Evolutionary conservation across 2,113 vertebrate genomes (phyloP).

Genomic region (Alces alces): DNA sequence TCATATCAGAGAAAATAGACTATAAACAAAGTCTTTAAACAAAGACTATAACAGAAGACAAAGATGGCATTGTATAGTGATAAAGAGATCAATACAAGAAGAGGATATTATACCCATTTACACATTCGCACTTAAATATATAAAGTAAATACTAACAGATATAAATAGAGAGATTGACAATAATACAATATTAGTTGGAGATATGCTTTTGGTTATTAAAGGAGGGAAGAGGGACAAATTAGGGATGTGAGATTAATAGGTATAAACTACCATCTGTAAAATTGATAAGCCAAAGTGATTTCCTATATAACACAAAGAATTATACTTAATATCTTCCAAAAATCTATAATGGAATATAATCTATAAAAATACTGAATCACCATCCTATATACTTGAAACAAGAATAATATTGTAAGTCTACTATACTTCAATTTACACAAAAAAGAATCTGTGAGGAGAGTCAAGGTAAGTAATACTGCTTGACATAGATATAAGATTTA

Average conservation of each 20-base stretch:
- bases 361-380: neutral
- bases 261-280: neutral
- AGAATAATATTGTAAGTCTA: neutral
- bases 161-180: neutral
- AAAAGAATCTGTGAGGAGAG: neutral
- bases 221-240: neutral
- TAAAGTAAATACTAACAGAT: neutral
- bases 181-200: neutral
- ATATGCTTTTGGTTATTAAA: neutral
- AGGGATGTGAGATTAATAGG: neutral
- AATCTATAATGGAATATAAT: neutral
- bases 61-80: neutral
- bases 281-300: neutral
- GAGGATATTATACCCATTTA: neutral
- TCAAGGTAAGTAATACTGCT: conserved; percentile 13
- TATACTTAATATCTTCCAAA: neutral
- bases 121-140: neutral
- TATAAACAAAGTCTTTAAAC: too few species aligned
- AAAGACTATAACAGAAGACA: neutral
- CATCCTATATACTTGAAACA: neutral
- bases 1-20: neutral
- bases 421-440: neutral
- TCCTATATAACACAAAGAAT: neutral
- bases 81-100: neutral
- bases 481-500: neutral